phyloP scores from a whole-genome alignment of 2,113 vertebrate genomes.

The Diadophis punctatus region DNA sequence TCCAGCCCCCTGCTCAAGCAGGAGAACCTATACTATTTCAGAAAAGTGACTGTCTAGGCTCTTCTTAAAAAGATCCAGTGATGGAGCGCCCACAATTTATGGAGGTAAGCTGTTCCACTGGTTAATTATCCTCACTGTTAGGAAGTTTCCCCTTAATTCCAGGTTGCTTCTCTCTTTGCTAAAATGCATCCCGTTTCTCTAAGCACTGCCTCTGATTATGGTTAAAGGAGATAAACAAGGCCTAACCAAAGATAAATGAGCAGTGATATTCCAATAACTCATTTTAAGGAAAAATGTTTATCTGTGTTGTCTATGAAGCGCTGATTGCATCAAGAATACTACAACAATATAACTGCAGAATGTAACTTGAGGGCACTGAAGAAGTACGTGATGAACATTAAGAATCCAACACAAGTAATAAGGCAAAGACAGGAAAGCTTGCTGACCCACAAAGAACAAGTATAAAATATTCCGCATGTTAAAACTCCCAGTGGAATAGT shows the following conservation, averaged over 20 bases:
- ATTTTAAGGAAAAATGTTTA: neutral
- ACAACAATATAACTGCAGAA: conserved; percentile 21
- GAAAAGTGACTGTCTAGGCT: no score
- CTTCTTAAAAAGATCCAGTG: no score
- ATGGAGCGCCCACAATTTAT: no score
- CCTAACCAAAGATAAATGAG: neutral
- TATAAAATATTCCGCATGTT: conserved; percentile 46
- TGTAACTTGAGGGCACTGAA: conserved; percentile 32
- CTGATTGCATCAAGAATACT: conserved; percentile 18
- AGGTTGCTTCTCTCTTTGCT: no score
- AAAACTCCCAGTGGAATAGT: conserved; percentile 49
- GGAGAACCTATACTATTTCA: no score
- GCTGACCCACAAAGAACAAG: conserved; percentile 39
- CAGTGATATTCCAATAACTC: neutral
- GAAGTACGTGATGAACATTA: conserved; percentile 37
- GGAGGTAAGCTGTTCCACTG: no score
- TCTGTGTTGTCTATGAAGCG: neutral
- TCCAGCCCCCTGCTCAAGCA: no score
- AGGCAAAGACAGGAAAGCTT: conserved; percentile 52
- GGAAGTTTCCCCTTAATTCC: no score
- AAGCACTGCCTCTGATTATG: neutral
- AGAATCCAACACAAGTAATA: conserved; percentile 50
- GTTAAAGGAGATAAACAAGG: neutral
- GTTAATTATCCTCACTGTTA: no score
- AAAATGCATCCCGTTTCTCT: neutral